Evolutionary conservation across 2,113 vertebrate genomes (phyloP).

Genomic region (Corvus cornix): DNA sequence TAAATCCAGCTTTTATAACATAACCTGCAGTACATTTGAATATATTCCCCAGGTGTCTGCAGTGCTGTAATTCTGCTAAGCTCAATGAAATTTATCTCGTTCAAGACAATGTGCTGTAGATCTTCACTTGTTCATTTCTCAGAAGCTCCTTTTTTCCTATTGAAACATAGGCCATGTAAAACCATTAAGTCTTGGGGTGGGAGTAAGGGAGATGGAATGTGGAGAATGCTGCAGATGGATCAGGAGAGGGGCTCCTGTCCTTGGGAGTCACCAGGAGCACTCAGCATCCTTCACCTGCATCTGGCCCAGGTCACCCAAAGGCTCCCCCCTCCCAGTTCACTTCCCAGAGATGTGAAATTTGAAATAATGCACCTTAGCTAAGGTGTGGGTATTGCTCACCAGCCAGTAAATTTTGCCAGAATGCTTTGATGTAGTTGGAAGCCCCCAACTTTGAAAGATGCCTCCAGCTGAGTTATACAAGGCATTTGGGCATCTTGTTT

Average conservation of each 20-base stretch:
- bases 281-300: background rate
- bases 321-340: background rate
- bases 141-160: background rate
- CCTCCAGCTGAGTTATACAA: background rate
- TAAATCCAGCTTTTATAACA: constrained; percentile 26
- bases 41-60: constrained; percentile 4
- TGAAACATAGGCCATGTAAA: background rate
- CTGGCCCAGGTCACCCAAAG: background rate
- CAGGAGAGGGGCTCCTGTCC: background rate
- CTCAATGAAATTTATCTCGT: constrained; percentile 16
- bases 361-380: background rate
- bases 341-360: background rate
- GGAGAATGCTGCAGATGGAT: background rate
- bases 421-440: background rate
- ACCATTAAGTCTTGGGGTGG: background rate
- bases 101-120: background rate
- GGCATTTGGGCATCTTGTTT: background rate
- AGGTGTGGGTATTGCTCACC: background rate
- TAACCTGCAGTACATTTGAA: constrained; percentile 44
- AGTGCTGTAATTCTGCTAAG: constrained; percentile 35
- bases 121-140: constrained; percentile 54
- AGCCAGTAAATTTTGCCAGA: background rate
- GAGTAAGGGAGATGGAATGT: background rate
- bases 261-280: background rate
- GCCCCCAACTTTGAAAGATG: background rate